Evolutionary conservation across 2,797 vertebrate genomes (phyloP).

Genomic region (Serranus cabrilla): DNA sequence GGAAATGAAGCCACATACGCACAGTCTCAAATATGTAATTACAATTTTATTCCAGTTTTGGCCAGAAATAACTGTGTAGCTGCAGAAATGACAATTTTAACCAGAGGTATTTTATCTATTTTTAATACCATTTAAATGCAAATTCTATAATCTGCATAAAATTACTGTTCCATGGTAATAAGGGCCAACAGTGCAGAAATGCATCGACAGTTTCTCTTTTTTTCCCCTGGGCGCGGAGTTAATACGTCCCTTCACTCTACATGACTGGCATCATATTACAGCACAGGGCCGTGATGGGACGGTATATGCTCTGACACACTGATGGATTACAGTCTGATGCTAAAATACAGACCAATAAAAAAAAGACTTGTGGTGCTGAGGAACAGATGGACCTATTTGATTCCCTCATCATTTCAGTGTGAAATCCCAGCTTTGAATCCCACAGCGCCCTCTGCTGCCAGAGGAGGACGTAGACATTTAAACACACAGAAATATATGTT

Average conservation of each 20-base stretch:
- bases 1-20: conserved; percentile 40
- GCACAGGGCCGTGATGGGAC: not conserved
- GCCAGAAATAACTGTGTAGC: conserved; percentile 48
- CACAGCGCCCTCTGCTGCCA: conserved; percentile 77
- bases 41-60: conserved; percentile 58
- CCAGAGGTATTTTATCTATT: conserved; percentile 64
- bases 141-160: conserved; percentile 73
- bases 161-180: conserved; percentile 67
- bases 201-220: conserved; percentile 34
- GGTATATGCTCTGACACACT: not conserved
- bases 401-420: conserved; percentile 8
- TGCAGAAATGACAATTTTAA: conserved; percentile 62
- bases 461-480: conserved; percentile 21
- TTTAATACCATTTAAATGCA: conserved; percentile 79
- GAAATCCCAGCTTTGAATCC: conserved; percentile 37
- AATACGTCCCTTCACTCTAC: conserved; percentile 27
- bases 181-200: conserved; percentile 61
- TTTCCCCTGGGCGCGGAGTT: conserved; percentile 21
- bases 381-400: conserved; percentile 29
- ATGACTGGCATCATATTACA: conserved; percentile 32
- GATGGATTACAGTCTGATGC: not conserved
- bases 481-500: conserved; percentile 34
- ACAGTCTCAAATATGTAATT: conserved; percentile 51
- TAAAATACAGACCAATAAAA: not conserved
- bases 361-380: conserved; percentile 9